These are phyloP conservation scores for Petrophora chlorosata DNA, from an alignment of 2,888 invertebrate species.

Conservation along the genomic window DNA sequence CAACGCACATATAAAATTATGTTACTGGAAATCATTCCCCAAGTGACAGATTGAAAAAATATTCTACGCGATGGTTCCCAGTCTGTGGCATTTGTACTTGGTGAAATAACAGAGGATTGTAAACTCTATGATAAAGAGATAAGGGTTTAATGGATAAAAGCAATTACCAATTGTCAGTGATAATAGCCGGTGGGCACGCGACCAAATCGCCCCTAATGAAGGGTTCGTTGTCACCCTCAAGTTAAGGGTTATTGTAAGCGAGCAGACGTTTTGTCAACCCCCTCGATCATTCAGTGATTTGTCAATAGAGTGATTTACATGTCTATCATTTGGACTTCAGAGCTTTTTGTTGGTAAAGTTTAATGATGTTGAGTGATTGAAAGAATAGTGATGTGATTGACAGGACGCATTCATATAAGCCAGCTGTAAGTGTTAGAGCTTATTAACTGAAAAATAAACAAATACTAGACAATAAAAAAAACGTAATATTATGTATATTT, in stretches of 20 bases:
- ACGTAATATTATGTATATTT: no score
- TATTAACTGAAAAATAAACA: no score
- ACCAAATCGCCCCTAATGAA: slow-evolving; percentile 60
- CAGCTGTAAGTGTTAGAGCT: not conserved
- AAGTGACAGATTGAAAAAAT: no score
- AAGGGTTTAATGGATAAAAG: slow-evolving; percentile 17
- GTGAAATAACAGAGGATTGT: slow-evolving; percentile 1
- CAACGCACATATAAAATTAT: not conserved
- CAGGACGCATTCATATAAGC: not conserved
- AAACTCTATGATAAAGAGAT: slow-evolving; percentile 15
- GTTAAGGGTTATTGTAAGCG: slow-evolving; percentile 45
- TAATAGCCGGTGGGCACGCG: slow-evolving; percentile 65
- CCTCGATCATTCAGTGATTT: slow-evolving; percentile 65
- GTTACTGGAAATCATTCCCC: no score
- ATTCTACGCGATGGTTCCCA: not conserved
- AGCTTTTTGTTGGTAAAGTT: slow-evolving; percentile 31
- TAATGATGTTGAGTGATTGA: slow-evolving; percentile 3
- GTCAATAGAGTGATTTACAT: slow-evolving; percentile 46
- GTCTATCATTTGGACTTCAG: slow-evolving; percentile 35
- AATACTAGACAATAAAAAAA: no score
- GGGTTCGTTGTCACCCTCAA: slow-evolving; percentile 64
- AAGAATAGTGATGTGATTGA: slow-evolving; percentile 1
- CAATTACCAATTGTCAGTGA: slow-evolving; percentile 19
- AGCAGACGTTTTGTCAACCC: slow-evolving; percentile 54
- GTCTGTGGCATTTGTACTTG: slow-evolving; percentile 3